Conservation (phyloP, 2,797 vertebrate species). For the Myotis findleyi region DNA sequence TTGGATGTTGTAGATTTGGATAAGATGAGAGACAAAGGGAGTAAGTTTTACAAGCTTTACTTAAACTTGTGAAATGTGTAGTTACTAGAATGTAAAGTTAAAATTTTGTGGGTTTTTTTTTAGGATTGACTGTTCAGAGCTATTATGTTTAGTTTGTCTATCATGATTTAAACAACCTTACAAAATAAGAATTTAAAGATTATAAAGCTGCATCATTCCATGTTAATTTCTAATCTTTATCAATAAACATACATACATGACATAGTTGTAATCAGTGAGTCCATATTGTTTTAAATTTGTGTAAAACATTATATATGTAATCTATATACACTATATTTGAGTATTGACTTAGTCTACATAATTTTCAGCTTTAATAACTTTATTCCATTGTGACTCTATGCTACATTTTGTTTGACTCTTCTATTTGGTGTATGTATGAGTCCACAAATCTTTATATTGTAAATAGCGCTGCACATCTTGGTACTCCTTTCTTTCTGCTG, state of each 20-base stretch:
- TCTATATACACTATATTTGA: neutral
- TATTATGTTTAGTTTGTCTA: neutral
- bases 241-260: neutral
- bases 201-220: neutral
- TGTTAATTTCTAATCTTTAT: constrained; percentile 37
- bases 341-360: neutral
- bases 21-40: constrained; percentile 1
- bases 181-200: constrained; percentile 31
- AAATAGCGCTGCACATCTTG: neutral
- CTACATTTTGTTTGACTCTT: constrained; percentile 24
- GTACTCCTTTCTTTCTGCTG: neutral
- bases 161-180: constrained; percentile 15
- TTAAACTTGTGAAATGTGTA: constrained; percentile 5
- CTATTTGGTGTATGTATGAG: neutral
- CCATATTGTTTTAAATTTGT: neutral
- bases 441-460: neutral
- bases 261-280: neutral
- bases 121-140: neutral
- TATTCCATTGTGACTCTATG: neutral
- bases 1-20: neutral
- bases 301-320: neutral
- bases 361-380: constrained; percentile 14
- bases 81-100: neutral
- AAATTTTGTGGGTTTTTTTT: neutral
- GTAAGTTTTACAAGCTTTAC: constrained; percentile 26